Evolutionary conservation across 2,888 invertebrate species (phyloP), one percentile per base, ranked within the genome.

Genomic region (Meiosimyza decipiens): DNA sequence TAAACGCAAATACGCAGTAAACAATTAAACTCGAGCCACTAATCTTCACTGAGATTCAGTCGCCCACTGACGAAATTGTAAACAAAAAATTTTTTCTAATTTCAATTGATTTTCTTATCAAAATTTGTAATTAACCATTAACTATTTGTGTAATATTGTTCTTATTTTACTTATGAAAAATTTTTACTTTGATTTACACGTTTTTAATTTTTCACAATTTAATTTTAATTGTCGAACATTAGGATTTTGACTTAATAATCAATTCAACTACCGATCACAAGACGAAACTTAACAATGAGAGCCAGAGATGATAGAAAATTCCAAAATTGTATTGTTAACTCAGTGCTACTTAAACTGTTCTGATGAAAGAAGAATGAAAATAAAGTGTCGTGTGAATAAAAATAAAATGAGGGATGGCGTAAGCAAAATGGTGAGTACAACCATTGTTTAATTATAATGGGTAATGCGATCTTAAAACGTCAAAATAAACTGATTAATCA

Each of bases 1-100:
- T n/a, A 50, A 16, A 28, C 18, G 28, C 40, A 40, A 71, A 71
- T 67, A 55, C 72, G 68, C 72, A 68, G 64, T 72, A 59, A 28
- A 47, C 16, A 50, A 66, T 59, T 49, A 18, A 16, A 51, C 59
- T 70, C 15, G 52, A 73, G 74, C 74, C 76, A 81, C 81, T 82
- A 82, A 80, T 82, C 81, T 81, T 64, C 82, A 73, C 82, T 81
- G 81, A 82, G 82, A 82, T 73, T 80, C 80, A 82, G 82, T 79
- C 75, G 76, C 76, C 73, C 74, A 74, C 49, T 70, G 40, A 33
- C n/a, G 16, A 64, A 67, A 55, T 67, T 49, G 13, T 40, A 12
- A 59, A 47, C 11, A 49, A 67, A 68, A 13, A 52, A 52, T 18
- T 55, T 49, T 49, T 59, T 71, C 59, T 40, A 57, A 59, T 54